A percentile compares a stretch with the other conserved stretches of the same genome.
Evolutionary conservation across 2,888 invertebrate species (phyloP).

Genomic region (Hydrotaea diabolus): DNA sequence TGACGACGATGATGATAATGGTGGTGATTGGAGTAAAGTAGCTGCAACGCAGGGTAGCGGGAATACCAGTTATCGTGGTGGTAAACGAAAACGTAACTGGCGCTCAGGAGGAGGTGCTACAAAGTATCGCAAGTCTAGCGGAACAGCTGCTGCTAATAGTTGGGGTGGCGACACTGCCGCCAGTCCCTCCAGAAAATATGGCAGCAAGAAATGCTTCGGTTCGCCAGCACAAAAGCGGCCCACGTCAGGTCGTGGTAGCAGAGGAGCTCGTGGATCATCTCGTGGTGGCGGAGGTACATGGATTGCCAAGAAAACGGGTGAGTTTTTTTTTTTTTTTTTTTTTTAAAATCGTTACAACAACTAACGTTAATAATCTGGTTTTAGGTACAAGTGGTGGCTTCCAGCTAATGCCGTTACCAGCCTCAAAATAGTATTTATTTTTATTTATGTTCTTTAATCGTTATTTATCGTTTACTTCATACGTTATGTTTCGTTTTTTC

Average conservation of each 20-base stretch:
- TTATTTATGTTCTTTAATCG: conserved; percentile 8
- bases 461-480: conserved; percentile 21
- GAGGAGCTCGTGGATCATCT: conserved; percentile 37
- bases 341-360: neutral
- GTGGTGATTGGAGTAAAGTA: conserved; percentile 72
- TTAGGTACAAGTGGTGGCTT: conserved; percentile 73
- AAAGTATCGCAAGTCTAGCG: conserved; percentile 56
- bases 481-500: neutral
- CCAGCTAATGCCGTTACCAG: conserved; percentile 78
- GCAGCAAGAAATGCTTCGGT: conserved; percentile 44
- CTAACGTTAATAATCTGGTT: conserved; percentile 22
- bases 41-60: conserved; percentile 70
- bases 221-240: conserved; percentile 50
- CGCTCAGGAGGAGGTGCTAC: conserved; percentile 65
- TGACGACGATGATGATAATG: conserved; percentile 63
- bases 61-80: conserved; percentile 68
- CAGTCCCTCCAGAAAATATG: conserved; percentile 44
- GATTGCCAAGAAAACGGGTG: conserved; percentile 74
- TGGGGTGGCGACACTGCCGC: conserved; percentile 30
- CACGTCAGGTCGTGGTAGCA: conserved; percentile 29
- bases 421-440: conserved; percentile 71
- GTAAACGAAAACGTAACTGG: conserved; percentile 76
- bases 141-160: conserved; percentile 41
- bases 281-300: conserved; percentile 68
- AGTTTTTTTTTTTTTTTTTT: neutral